Evolutionary conservation across 1,140 invertebrate species (phyloP), one percentile per base, ranked within the genome.

Genomic region (Uloborus diversus): DNA sequence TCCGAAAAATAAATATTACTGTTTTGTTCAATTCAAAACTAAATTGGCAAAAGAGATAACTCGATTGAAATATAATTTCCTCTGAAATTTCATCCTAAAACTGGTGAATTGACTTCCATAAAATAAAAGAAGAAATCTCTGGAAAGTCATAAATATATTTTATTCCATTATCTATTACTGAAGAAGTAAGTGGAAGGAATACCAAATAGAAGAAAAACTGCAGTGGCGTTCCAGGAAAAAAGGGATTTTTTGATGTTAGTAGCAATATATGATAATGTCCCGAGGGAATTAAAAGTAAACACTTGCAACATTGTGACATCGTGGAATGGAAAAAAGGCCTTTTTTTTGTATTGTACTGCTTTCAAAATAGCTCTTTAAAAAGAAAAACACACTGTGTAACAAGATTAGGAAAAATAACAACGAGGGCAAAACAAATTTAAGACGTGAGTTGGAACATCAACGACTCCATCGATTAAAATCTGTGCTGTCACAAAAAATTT

Each of bases 391-490:
- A 49, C 30, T 49, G 53, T 53, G 49, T 69, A 69, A 69, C 66
- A 20, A 69, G 66, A 30, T 69, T 69, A 69, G 27, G 47, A 56
- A 53, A 30, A 69, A 69, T 32, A 69, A 56, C 66, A 56, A 56
- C 53, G 49, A 69, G 28, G n/a, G 35, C 33, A 53, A 47, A 49
- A 27, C 35, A 35, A 56, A 51, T 30, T 42, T 17, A 51, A 66
- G 25, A 56, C 66, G 66, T 69, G 66, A 57, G 47, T 53, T 37
- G 66, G 14, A 69, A 32, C 66, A 30, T 69, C 66, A 69, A 69
- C 47, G 56, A 69, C 56, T 69, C 35, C 56, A 69, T 69, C 49
- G 49, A 69, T 69, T 69, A 33, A 56, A 69, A 69, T 53, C 56
- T 69, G 47, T 25, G 66, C 32, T 47, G 66, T 69, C 49, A 51